Conservation (phyloP, 2,113 vertebrate species). For the Cryptomyrus ogoouensis region DNA sequence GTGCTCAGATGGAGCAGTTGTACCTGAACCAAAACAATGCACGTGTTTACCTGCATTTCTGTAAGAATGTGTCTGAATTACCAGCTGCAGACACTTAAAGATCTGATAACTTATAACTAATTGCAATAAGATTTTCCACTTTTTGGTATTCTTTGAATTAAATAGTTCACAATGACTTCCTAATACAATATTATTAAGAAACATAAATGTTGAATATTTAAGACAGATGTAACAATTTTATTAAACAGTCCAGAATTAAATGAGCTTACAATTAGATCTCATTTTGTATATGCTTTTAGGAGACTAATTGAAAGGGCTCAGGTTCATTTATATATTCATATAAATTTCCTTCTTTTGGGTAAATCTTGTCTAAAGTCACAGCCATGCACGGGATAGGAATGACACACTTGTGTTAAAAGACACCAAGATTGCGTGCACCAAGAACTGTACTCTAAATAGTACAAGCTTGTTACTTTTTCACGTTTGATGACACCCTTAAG, state of each 20-base stretch:
- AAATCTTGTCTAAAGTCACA: neutral
- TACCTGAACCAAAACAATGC: neutral
- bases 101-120: neutral
- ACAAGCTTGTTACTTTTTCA: neutral
- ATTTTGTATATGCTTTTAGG: neutral
- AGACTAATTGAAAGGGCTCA: neutral
- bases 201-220: neutral
- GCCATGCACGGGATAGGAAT: neutral
- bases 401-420: neutral
- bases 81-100: neutral
- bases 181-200: neutral
- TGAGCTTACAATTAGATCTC: neutral
- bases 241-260: neutral
- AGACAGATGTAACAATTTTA: neutral
- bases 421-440: neutral
- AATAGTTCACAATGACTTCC: neutral
- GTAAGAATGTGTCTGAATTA: neutral
- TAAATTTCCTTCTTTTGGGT: neutral
- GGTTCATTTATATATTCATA: neutral
- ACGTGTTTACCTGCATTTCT: neutral
- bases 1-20: neutral
- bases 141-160: neutral
- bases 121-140: neutral
- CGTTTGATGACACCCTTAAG: neutral
- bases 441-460: neutral